A percentile compares a stretch with the other conserved stretches of the same genome.
Conservation (phyloP, 2,888 invertebrate species). For the Eilema caniola region DNA sequence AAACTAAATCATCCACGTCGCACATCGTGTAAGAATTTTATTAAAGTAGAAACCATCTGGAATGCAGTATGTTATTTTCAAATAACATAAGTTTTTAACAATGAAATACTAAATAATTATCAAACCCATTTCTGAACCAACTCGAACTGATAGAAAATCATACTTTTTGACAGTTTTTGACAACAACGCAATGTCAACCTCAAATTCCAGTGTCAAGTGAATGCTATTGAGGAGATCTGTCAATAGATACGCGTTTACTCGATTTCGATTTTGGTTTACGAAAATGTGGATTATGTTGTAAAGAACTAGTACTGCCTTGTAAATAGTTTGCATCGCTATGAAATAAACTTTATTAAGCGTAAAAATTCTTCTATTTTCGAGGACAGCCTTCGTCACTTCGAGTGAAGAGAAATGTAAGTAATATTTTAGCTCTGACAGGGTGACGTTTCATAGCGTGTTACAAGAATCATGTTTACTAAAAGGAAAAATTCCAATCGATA, state of each 20-base stretch:
- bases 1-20: neutral
- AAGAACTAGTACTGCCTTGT: constrained; percentile 27
- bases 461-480: constrained; percentile 40
- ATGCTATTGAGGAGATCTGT: constrained; percentile 13
- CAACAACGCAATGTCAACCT: neutral
- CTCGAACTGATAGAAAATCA: no score
- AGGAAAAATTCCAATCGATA: constrained; percentile 36
- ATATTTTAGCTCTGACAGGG: constrained; percentile 45
- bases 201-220: neutral
- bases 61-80: no score
- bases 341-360: constrained; percentile 35
- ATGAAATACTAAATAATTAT: no score
- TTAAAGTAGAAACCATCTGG: no score
- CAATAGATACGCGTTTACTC: constrained; percentile 9
- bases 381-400: constrained; percentile 20
- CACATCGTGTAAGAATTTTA: no score
- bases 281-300: constrained; percentile 38
- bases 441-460: constrained; percentile 65
- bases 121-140: no score
- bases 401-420: constrained; percentile 53
- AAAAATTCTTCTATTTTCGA: constrained; percentile 26
- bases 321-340: constrained; percentile 37
- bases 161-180: neutral
- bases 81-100: no score
- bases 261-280: constrained; percentile 29